Base-by-base conservation (phyloP, 2,797 vertebrate genomes). In the Brachyrhaphis roseni region DNA sequence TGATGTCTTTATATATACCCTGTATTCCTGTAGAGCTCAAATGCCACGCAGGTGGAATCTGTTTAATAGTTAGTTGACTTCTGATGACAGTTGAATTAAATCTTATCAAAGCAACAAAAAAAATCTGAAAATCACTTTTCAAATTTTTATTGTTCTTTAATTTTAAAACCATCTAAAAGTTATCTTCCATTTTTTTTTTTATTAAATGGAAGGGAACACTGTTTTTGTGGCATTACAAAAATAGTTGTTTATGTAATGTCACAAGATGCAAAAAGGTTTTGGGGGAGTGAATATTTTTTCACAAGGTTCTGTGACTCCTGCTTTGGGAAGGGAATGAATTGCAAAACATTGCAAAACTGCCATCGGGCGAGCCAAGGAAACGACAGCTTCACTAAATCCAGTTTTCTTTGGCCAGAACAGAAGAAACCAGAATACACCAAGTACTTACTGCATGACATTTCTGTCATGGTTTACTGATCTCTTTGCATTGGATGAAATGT, bases 391-490 rank as follows among this genome's bases (percentile, higher is more conserved):
- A 88, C 90, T 90, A 91, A 92, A 92, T 87, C 84, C 11, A 90
- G 92, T 94, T 95, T 95, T 94, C 91, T 93, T 95, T 94, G 94
- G 95, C 94, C 78, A 41, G 78, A 82, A 83, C 78, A 87, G 84
- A 91, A 74, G 89, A 88, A 88, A 68, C 86, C 68, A 13, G 88
- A 91, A 39, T 85, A 89, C 82, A 83, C 87, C 84, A 74, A 91
- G 86, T 87, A 90, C 91, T 92, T 88, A 90, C 80, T 88, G 90
- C 78, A 87, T 83, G 86, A 92, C 87, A 87, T 92, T 93, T 91
- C 93, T 94, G 89, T 93, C 95, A 93, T 79, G 86, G 86, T 84
- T 83, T 53, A 12, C 79, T 82, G 77, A 80, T 94, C 90, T 93
- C 94, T 93, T 93, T 84, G 85, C 79, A 82, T 91, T 89, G 89